phyloP scores from a whole-genome alignment of 1,140 invertebrate species.

The Pseudachorutes palmiensis region DNA sequence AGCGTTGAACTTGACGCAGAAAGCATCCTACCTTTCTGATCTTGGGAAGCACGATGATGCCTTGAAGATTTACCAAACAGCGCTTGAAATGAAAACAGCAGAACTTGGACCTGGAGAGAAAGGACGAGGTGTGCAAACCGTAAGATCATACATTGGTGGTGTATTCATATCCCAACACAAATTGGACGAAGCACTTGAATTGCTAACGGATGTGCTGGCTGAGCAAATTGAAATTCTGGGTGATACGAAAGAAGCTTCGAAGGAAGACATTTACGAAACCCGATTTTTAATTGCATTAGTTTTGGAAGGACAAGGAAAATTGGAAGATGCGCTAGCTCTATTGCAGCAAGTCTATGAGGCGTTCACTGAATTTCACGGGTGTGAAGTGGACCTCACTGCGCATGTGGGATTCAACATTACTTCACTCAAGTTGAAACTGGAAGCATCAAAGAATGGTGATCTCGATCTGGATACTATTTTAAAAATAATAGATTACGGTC shows the following conservation, averaged over 20 bases:
- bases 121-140: background rate
- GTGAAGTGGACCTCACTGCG: background rate
- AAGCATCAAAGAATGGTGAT: background rate
- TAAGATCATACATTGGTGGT: background rate
- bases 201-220: background rate
- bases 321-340: constrained; percentile 1
- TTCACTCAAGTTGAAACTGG: background rate
- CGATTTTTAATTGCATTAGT: background rate
- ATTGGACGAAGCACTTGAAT: background rate
- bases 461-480: background rate
- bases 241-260: background rate
- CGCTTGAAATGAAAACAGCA: background rate
- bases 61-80: background rate
- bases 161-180: background rate
- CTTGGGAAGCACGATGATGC: background rate
- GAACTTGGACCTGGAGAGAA: background rate
- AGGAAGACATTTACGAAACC: background rate
- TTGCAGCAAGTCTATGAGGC: background rate
- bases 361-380: background rate
- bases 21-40: background rate
- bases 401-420: constrained; percentile 4
- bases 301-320: background rate
- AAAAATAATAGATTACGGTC: constrained; percentile 7
- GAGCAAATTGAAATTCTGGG: background rate
- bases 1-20: background rate